Evolutionary conservation across 2,888 invertebrate genomes (phyloP).

Genomic region (Gastracanthus pulcherrimus): DNA sequence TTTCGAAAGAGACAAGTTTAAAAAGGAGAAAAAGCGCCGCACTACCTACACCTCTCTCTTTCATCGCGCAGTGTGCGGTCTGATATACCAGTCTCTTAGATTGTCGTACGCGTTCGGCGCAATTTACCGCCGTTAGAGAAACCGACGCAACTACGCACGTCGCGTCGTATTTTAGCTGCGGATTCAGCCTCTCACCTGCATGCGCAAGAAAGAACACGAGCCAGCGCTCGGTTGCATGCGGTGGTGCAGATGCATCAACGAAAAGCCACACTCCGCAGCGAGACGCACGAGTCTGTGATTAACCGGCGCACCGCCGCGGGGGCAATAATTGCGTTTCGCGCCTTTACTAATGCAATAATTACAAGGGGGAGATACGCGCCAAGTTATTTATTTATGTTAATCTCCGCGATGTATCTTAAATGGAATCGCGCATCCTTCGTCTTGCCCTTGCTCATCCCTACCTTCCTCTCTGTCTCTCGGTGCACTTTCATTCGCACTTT

Average conservation of each 20-base stretch:
- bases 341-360: slow-evolving; percentile 69
- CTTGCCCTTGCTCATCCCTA: no score
- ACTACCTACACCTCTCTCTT: background rate
- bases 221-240: no score
- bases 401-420: slow-evolving; percentile 64
- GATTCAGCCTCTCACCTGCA: slow-evolving; percentile 4
- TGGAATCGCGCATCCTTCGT: slow-evolving; percentile 39
- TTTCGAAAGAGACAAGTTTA: no score
- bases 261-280: slow-evolving; percentile 1
- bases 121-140: background rate
- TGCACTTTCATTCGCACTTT: background rate
- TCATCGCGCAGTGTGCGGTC: background rate
- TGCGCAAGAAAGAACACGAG: background rate
- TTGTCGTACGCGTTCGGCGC: background rate
- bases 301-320: slow-evolving; percentile 60
- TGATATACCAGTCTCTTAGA: no score
- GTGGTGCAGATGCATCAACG: background rate
- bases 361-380: slow-evolving; percentile 60
- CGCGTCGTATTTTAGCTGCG: no score
- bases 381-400: slow-evolving; percentile 69
- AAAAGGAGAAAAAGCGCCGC: background rate
- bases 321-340: slow-evolving; percentile 66
- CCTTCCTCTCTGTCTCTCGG: slow-evolving; percentile 16
- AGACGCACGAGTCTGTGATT: slow-evolving; percentile 61
- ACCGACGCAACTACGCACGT: background rate